phyloP scores from a whole-genome alignment of 2,888 invertebrate genomes.

The Rhogogaster chlorosoma region DNA sequence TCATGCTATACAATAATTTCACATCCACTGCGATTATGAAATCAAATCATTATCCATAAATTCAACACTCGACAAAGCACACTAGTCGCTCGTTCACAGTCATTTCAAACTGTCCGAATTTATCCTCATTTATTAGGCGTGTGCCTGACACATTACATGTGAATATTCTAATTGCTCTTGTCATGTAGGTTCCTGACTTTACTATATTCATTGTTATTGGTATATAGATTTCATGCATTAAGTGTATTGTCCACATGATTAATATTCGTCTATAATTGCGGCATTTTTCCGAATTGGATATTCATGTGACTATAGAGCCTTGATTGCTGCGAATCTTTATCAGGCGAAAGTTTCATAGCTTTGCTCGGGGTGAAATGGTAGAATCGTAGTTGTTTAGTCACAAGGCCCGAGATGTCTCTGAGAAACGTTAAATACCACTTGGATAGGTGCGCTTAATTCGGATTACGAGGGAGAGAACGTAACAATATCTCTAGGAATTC shows the following conservation, averaged over 20 bases:
- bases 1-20: not conserved
- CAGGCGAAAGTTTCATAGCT: not conserved
- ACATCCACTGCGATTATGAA: not conserved
- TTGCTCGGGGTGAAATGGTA: not conserved
- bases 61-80: not conserved
- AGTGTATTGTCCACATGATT: not conserved
- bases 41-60: not conserved
- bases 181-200: not conserved
- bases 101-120: not conserved
- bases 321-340: not conserved
- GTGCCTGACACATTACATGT: not conserved
- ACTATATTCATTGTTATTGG: not conserved
- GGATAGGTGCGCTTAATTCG: slow-evolving; percentile 13
- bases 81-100: not conserved
- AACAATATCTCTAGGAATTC: slow-evolving; percentile 29
- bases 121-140: not conserved
- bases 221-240: not conserved
- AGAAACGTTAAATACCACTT: slow-evolving; percentile 28
- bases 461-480: not conserved
- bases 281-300: not conserved
- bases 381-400: not conserved
- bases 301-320: not conserved
- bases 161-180: not conserved
- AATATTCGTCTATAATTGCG: not conserved
- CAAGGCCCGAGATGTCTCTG: not conserved